Evolutionary conservation across 2,113 vertebrate species (phyloP), one percentile per base, ranked within the genome.

Genomic region (Cheirogaleus medius): DNA sequence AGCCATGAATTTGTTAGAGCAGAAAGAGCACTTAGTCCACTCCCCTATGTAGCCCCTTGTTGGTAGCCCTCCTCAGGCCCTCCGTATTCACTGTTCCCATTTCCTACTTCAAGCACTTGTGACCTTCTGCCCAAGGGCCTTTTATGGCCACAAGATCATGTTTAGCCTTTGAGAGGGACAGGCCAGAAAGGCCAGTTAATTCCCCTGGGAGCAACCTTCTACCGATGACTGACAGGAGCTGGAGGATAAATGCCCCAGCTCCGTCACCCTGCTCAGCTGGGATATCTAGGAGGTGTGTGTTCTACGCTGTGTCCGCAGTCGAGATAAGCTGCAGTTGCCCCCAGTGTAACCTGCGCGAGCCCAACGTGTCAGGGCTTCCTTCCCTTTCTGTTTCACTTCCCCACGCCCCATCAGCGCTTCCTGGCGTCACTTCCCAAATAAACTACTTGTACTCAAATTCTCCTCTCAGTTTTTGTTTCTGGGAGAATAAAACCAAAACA

Each of bases 381-480:
- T 69, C 47, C 34, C n/a, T 34, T 42, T 49, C 37, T 20, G n/a
- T 94, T 91, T 95, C 81, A 87, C 89, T 97, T 94, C 85, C 58
- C 49, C n/a, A 42, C 4, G 27, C 25, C 54, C 23, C 6, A 0
- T 39, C 1, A 29, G 27, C 17, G 27, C 20, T 85, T 94, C 56
- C 64, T 74, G 27, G 29, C 34, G 11, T 92, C 64, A 66, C 9
- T 68, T 86, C 49, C 37, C 64, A 49, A 82, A 92, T 39, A 84
- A 63, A 80, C 60, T 25, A 64, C 34, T 34, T 88, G 60, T 11
- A 63, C 60, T 95, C 74, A 82, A 56, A 37, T 88, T 29, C 44
- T 82, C 78, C 6, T 93, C 27, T 93, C 86, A 23, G 66, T 91
- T 97, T 92, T 88, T 74, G 18, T 69, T 90, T 94, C 63, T 68